Conservation (phyloP, 2,888 invertebrate genomes). For the Pterostichus madidus region DNA sequence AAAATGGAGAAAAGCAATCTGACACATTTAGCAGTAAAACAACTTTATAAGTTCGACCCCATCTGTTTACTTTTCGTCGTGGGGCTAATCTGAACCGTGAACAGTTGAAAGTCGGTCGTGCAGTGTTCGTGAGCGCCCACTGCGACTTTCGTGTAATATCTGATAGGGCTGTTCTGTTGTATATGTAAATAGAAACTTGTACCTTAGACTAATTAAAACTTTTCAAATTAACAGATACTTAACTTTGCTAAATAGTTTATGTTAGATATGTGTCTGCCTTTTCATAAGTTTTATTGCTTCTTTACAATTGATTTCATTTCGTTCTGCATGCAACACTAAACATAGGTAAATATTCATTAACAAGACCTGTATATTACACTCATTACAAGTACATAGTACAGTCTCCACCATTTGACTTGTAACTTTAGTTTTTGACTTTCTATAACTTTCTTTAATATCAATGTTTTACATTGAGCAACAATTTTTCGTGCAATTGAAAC, state of each 20-base stretch:
- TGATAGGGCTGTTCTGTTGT: conserved; percentile 43
- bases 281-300: conserved; percentile 54
- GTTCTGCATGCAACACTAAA: conserved; percentile 1
- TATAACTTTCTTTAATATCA: no score
- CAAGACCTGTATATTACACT: no score
- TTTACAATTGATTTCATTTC: conserved; percentile 37
- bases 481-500: no score
- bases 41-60: conserved; percentile 24
- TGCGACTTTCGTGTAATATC: conserved; percentile 58
- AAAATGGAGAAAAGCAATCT: background rate
- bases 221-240: conserved; percentile 63
- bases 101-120: conserved; percentile 27
- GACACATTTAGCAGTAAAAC: conserved; percentile 2
- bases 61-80: conserved; percentile 31
- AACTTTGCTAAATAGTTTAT: conserved; percentile 63
- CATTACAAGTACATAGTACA: no score
- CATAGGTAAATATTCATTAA: no score
- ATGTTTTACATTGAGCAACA: no score
- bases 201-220: conserved; percentile 63
- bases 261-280: conserved; percentile 49
- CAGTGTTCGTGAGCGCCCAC: conserved; percentile 16
- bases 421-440: no score
- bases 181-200: conserved; percentile 60
- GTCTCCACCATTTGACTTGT: no score
- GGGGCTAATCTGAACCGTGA: conserved; percentile 10